Conservation (phyloP, 2,888 invertebrate genomes). For the Microplitis manilae region DNA sequence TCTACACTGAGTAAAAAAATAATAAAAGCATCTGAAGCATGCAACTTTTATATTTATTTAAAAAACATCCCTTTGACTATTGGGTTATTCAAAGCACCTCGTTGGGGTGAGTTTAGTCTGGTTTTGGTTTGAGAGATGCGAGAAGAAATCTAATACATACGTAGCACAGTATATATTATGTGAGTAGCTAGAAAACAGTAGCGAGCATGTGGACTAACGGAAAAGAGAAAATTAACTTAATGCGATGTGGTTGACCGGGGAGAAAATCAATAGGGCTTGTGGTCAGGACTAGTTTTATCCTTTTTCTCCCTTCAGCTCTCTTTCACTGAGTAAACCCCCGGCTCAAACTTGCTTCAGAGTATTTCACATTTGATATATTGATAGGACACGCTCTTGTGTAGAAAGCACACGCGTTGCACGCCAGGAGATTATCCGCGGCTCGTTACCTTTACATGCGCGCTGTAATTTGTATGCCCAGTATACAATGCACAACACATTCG, state of each 20-base stretch:
- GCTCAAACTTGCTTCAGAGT: neutral
- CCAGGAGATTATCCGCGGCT: constrained; percentile 50
- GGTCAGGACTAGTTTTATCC: constrained; percentile 41
- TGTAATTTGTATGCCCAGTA: too few relatives aligned
- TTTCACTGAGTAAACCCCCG: constrained; percentile 3
- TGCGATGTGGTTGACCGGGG: constrained; percentile 51
- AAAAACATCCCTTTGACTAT: neutral
- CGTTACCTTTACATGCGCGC: constrained; percentile 45
- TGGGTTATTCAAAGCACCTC: neutral
- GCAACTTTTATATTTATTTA: neutral
- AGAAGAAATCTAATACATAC: neutral
- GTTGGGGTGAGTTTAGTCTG: neutral
- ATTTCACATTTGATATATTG: constrained; percentile 34
- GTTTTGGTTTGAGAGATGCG: neutral
- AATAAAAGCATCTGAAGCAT: neutral
- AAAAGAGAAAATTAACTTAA: constrained; percentile 52
- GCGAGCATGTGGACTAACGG: constrained; percentile 32
- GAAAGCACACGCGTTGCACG: constrained; percentile 33
- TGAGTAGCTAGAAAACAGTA: constrained; percentile 25
- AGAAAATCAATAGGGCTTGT: constrained; percentile 51
- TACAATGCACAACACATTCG: too few relatives aligned
- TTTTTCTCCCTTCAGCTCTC: constrained; percentile 18
- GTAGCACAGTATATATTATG: neutral
- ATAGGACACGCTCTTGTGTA: constrained; percentile 28
- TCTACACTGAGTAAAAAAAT: neutral